Percentiles rank a stretch among this genome's conserved stretches.
phyloP scores from a whole-genome alignment of 1,140 invertebrate species.

The Aphis craccivora region DNA sequence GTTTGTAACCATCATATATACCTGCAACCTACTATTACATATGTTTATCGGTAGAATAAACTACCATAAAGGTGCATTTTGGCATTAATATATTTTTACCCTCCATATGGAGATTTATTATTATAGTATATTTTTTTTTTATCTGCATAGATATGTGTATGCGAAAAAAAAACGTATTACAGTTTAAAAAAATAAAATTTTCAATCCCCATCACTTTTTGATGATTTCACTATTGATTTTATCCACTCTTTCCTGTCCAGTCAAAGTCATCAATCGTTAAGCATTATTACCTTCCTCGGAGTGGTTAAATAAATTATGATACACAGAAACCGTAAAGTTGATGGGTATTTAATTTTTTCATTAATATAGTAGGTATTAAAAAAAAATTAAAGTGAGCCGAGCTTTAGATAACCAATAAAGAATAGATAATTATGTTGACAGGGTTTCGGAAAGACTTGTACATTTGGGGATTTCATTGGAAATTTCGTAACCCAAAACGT shows the following conservation, averaged over 20 bases:
- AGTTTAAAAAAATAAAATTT: not conserved
- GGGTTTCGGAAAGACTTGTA: not conserved
- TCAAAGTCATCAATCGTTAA: slow-evolving; percentile 20
- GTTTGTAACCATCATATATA: not conserved
- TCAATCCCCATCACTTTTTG: slow-evolving; percentile 13
- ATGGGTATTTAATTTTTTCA: slow-evolving; percentile 25
- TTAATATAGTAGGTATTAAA: not conserved
- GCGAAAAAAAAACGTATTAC: not conserved
- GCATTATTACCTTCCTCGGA: not conserved
- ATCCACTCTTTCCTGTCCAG: not conserved
- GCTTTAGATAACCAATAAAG: not conserved
- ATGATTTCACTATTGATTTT: slow-evolving; percentile 25
- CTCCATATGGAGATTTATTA: slow-evolving; percentile 7
- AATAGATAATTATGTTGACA: not conserved
- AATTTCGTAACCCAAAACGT: not conserved
- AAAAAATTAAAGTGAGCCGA: not conserved
- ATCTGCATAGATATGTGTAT: not conserved
- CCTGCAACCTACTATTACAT: not conserved
- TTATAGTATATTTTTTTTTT: not conserved
- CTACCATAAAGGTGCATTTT: slow-evolving; percentile 11
- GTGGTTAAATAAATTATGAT: not conserved
- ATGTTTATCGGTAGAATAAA: slow-evolving; percentile 31
- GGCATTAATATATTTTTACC: slow-evolving; percentile 32
- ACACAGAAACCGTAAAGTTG: not conserved
- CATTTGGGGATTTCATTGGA: not conserved